Evolutionary conservation across 2,113 vertebrate species (phyloP), one percentile per base, ranked within the genome.

Genomic region (Clarias batrachus): DNA sequence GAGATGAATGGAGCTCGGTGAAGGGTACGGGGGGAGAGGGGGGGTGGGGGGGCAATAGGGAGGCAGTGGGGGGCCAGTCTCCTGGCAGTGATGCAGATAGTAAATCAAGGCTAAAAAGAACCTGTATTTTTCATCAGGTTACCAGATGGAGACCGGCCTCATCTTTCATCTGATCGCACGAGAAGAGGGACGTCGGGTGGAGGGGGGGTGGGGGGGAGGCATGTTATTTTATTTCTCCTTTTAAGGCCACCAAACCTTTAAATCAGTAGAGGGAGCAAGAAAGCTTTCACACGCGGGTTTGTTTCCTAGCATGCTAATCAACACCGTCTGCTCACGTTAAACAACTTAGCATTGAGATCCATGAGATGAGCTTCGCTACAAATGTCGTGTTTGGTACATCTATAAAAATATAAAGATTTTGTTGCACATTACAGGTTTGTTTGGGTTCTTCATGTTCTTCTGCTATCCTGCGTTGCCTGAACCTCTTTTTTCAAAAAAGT

Each of bases 81-180:
- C 86, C 68, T 89, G 90, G 91, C 89, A 90, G 88, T 71, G 78
- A 88, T 87, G 63, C 82, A 82, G 86, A 81, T 87, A 85, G 90
- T 91, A 90, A 90, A 90, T 91, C 89, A 89, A 89, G 81, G 66
- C 79, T 86, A 89, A 91, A 90, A 91, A 87, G 80, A 85, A 89
- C 81, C 89, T 60, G 87, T 81, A 86, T 90, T 88, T 88, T 88
- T 87, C 88, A 90, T 90, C 87, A 88, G 82, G 86, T 91, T 90
- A 77, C 37, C 91, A 90, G 89, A 89, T 89, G 88, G 87, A 89
- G 83, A 83, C 86, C 66, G 70, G 80, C 70, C 81, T 87, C 81
- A 87, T 89, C 86, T 87, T 90, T 88, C 87, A 90, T 85, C 79
- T 81, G 80, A 68, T 68, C 79, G 81, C 37, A 88, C 30, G 41